phyloP scores from a whole-genome alignment of 2,113 vertebrate genomes.

The Anoura caudifer region DNA sequence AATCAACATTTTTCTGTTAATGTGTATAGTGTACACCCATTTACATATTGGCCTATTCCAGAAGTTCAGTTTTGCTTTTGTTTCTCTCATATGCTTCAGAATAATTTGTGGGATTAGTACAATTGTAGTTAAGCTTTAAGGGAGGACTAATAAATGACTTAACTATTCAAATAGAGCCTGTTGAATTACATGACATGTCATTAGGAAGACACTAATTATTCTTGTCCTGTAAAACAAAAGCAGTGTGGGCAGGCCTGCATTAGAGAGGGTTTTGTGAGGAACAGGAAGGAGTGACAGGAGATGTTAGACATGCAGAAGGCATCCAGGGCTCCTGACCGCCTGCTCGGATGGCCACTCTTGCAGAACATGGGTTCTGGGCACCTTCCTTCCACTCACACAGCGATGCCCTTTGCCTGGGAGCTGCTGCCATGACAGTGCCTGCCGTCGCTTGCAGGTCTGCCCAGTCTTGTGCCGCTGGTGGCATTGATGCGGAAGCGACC shows the following conservation, averaged over 20 bases:
- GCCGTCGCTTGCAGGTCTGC: not conserved
- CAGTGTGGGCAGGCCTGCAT: not conserved
- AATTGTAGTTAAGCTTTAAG: not conserved
- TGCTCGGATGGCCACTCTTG: not conserved
- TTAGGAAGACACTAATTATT: not conserved
- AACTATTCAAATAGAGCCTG: not conserved
- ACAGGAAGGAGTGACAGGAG: not conserved
- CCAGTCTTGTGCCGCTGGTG: not conserved
- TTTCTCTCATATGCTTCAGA: not conserved
- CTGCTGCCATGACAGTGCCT: too few relatives aligned
- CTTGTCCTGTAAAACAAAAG: not conserved
- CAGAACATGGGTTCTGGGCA: not conserved
- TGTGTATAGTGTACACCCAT: fast-evolving
- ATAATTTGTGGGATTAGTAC: not conserved
- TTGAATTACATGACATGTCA: not conserved
- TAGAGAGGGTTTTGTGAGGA: not conserved
- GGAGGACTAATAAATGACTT: not conserved
- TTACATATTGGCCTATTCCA: not conserved
- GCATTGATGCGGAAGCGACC: fast-evolving
- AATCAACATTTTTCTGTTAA: not conserved
- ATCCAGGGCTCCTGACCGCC: fast-evolving
- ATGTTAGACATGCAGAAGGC: fast-evolving
- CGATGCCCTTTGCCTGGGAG: not conserved
- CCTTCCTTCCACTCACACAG: not conserved
- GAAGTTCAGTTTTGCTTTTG: not conserved